phyloP scores from a whole-genome alignment of 2,797 vertebrate genomes.

The Halcyon chelicuti region DNA sequence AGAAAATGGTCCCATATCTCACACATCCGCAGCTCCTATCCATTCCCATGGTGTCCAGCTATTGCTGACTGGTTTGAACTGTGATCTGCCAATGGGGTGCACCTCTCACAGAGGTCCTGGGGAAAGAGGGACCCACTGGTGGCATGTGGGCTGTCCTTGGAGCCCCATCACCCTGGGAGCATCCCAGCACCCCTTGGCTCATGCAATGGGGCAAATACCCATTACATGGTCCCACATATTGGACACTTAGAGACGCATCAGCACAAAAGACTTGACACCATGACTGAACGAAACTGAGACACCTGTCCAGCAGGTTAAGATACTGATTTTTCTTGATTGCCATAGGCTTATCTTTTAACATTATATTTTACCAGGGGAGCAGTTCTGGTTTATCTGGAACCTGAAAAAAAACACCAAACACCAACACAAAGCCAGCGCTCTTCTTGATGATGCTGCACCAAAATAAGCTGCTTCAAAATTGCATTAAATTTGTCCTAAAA shows the following conservation, averaged over 20 bases:
- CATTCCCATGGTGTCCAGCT: background rate
- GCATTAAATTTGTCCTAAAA: background rate
- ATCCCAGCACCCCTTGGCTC: background rate
- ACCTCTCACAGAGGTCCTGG: background rate
- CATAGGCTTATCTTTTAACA: background rate
- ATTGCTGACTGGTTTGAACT: background rate
- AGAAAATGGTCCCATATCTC: background rate
- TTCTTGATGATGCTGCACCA: background rate
- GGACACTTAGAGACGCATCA: background rate
- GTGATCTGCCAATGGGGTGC: background rate
- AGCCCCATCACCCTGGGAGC: no score
- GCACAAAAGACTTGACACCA: background rate
- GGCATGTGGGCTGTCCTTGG: background rate
- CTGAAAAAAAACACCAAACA: background rate
- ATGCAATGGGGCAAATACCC: background rate
- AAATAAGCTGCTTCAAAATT: background rate
- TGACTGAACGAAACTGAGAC: background rate
- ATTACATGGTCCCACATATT: accelerated
- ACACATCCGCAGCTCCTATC: background rate
- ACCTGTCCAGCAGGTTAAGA: background rate
- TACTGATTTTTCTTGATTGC: background rate
- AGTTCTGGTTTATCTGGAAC: background rate
- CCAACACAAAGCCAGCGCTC: background rate
- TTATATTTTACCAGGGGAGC: background rate
- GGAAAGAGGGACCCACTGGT: background rate